Base-by-base conservation (phyloP, 2,888 invertebrate species). In the Lycocerus yunnanus region DNA sequence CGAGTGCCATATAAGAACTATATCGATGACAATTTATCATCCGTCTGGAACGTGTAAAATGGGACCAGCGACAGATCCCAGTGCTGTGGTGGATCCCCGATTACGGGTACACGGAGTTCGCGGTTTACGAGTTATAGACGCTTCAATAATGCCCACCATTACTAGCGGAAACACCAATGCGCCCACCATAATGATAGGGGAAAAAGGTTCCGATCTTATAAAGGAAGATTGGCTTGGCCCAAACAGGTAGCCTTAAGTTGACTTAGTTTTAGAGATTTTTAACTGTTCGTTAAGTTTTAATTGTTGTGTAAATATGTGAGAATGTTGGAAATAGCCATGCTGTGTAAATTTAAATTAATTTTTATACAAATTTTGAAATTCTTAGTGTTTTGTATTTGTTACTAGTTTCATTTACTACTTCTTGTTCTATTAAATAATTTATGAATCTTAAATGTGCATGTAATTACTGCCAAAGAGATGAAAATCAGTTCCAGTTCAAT, bases 151-250 rank as follows among this genome's bases (percentile, higher is more conserved):
- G 95, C 96, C 96, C 0, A 93, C 93, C 1, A 95, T 96, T 80
- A 93, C 93, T 21, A 95, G 95, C 82, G 96, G 96, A 8, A 96
- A 97, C 83, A 96, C 96, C 0, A 96, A 96, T 85, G 97, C 96
- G 0, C 95, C 96, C 0, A 93, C 93, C n/a, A 95, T 96, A 68
- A 96, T 96, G 96, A 94, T 96, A 24, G 96, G 92, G 0, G 96
- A 97, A 84, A 96, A 96, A 84, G 96, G 95, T 5, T 91, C 96
- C 0, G 96, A 96, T 88, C 88, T 96, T 82, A 92, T 96, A 73
- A 96, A 96, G 86, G 91, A 93, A 86, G 95, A 95, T 86, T 96
- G 95, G 95, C 84, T 92, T 80, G 77, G 78, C 10, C 61, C 43
- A 5, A 27, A 11, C 11, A 27, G 27, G 43, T 66, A 66, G 27